These are phyloP conservation scores for Paramormyrops hopkinsi DNA, from an alignment of 2,797 vertebrate species.

Conservation along the genomic window DNA sequence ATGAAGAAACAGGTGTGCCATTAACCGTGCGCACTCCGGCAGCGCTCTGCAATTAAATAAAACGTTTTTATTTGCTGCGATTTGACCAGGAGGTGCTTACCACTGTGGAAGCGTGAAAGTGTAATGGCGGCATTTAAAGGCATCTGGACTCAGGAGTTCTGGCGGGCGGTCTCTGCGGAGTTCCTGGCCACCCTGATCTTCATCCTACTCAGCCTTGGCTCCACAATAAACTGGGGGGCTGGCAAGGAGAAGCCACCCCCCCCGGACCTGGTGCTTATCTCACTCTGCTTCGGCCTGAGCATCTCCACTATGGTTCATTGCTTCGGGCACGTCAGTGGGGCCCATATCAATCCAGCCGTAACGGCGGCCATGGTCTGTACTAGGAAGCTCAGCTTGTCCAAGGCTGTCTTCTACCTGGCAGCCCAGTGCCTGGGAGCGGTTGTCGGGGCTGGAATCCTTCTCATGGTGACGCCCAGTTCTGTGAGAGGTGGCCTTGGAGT, in stretches of 20 bases:
- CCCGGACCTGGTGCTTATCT: constrained; percentile 75
- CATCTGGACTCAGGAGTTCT: constrained; percentile 86
- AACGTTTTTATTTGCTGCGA: background rate
- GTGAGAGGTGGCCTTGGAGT: constrained; percentile 72
- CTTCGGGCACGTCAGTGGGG: constrained; percentile 82
- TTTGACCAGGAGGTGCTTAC: constrained; percentile 40
- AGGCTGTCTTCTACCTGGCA: constrained; percentile 73
- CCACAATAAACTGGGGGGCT: constrained; percentile 75
- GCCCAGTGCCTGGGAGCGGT: constrained; percentile 81
- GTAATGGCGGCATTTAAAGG: constrained; percentile 81
- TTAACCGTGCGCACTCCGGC: background rate
- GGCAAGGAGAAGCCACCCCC: constrained; percentile 57
- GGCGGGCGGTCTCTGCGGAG: constrained; percentile 76
- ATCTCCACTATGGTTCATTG: constrained; percentile 83
- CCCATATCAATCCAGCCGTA: constrained; percentile 82
- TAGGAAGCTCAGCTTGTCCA: constrained; percentile 76
- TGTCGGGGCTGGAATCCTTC: constrained; percentile 72
- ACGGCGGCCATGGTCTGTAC: constrained; percentile 80
- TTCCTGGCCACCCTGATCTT: constrained; percentile 82
- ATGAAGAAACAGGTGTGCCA: background rate
- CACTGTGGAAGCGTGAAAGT: constrained; percentile 52
- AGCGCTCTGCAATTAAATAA: background rate
- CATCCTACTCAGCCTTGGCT: constrained; percentile 76
- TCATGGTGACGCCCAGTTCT: constrained; percentile 69
- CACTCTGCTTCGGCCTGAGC: constrained; percentile 83